These are phyloP conservation scores for Dermochelys coriacea DNA, from an alignment of 2,797 vertebrate genomes.

Conservation along the genomic window DNA sequence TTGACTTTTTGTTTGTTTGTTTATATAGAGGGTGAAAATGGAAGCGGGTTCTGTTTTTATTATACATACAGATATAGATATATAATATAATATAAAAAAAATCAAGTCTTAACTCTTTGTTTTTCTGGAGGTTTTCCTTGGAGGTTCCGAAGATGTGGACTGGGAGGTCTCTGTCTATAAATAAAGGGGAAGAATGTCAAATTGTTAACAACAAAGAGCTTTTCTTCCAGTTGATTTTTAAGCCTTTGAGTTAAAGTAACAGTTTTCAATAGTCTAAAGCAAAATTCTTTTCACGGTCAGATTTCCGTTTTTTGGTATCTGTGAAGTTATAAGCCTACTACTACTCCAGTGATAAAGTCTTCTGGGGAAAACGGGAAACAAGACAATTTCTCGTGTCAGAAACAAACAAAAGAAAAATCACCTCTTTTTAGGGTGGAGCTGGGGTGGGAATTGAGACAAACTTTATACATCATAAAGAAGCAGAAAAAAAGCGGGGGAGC, in stretches of 20 bases:
- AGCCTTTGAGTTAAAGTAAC: background rate
- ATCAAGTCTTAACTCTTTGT: background rate
- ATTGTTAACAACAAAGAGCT: background rate
- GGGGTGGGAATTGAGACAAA: background rate
- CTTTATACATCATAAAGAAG: background rate
- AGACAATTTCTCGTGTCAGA: background rate
- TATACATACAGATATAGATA: background rate
- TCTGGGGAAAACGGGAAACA: background rate
- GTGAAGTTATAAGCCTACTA: background rate
- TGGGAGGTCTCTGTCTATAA: background rate
- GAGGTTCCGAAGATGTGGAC: fast-evolving
- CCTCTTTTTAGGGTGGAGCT: background rate
- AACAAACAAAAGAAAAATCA: background rate
- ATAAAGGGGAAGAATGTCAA: background rate
- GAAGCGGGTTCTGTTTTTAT: background rate
- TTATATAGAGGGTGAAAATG: background rate
- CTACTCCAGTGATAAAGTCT: background rate
- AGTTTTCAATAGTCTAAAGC: background rate
- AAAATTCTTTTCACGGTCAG: background rate
- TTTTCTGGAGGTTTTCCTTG: background rate
- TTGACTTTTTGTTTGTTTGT: background rate
- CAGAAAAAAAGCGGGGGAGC: too few species aligned
- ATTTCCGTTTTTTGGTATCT: background rate
- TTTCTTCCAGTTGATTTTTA: background rate
- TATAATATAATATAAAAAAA: background rate